Conservation (phyloP, 1,140 invertebrate genomes). For the Procambarus virginalis region DNA sequence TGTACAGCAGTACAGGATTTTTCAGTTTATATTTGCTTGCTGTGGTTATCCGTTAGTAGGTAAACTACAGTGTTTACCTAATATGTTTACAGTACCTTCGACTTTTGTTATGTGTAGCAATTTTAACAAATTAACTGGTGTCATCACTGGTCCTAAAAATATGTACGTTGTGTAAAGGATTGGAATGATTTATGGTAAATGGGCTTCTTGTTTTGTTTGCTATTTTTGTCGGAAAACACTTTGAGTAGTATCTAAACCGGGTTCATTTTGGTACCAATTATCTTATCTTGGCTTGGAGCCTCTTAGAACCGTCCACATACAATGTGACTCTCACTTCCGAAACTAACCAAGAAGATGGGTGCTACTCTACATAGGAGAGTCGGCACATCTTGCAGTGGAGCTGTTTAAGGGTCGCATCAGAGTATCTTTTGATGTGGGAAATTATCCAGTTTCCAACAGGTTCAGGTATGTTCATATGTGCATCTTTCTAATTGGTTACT, state of each 20-base stretch:
- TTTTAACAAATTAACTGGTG: too few species aligned
- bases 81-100: too few species aligned
- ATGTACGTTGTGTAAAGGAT: too few species aligned
- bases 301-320: conserved; percentile 86
- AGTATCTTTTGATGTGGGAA: conserved; percentile 97
- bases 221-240: conserved; percentile 85
- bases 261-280: conserved; percentile 94
- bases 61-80: too few species aligned
- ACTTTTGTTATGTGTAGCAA: too few species aligned
- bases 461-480: conserved; percentile 82
- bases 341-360: conserved; percentile 93
- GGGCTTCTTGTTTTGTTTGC: background rate
- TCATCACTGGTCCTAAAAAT: too few species aligned
- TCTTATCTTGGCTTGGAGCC: conserved; percentile 95
- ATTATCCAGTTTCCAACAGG: conserved; percentile 98
- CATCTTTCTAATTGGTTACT: too few species aligned
- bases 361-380: conserved; percentile 90
- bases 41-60: too few species aligned
- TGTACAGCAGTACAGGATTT: too few species aligned
- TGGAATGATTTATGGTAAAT: too few species aligned
- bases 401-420: conserved; percentile 94
- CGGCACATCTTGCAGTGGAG: conserved; percentile 94
- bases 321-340: conserved; percentile 94
- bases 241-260: conserved; percentile 96
- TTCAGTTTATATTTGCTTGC: too few species aligned